A percentile compares a stretch with the other conserved stretches of the same genome.
Evolutionary conservation across 2,888 invertebrate genomes (phyloP).

Genomic region (Cheilosia scutellata): DNA sequence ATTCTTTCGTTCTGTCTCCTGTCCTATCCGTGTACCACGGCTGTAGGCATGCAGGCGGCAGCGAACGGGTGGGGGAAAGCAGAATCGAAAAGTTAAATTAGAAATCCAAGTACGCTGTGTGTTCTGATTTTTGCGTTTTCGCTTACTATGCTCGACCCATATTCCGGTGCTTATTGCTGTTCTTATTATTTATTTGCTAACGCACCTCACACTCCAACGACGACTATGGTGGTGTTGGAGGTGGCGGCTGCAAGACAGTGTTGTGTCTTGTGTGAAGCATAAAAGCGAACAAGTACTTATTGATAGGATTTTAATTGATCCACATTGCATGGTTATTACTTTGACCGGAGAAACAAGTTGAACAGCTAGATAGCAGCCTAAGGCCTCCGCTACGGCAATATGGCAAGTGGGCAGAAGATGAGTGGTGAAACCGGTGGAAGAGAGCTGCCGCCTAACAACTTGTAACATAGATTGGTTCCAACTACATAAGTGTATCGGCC

Average conservation of each 20-base stretch:
- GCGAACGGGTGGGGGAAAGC: background rate
- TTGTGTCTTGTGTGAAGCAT: background rate
- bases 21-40: background rate
- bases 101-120: conserved; percentile 47
- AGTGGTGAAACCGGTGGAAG: background rate
- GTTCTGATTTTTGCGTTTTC: conserved; percentile 60
- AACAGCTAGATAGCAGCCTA: conserved; percentile 15
- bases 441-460: background rate
- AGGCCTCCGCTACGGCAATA: background rate
- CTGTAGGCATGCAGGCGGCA: background rate
- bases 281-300: conserved; percentile 27
- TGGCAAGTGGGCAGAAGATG: background rate
- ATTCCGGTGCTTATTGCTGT: conserved; percentile 43
- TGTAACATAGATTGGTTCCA: conserved; percentile 19
- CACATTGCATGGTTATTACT: conserved; percentile 64
- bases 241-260: background rate
- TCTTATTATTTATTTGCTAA: conserved; percentile 52
- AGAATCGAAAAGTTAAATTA: conserved; percentile 40
- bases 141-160: conserved; percentile 63
- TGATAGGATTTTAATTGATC: conserved; percentile 74
- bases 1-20: conserved; percentile 30
- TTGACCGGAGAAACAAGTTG: conserved; percentile 32
- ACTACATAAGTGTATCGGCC: conserved; percentile 11
- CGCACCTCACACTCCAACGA: conserved; percentile 44
- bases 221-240: background rate